Base-by-base conservation (phyloP, 2,113 vertebrate genomes). In the Lampris megalopsis region DNA sequence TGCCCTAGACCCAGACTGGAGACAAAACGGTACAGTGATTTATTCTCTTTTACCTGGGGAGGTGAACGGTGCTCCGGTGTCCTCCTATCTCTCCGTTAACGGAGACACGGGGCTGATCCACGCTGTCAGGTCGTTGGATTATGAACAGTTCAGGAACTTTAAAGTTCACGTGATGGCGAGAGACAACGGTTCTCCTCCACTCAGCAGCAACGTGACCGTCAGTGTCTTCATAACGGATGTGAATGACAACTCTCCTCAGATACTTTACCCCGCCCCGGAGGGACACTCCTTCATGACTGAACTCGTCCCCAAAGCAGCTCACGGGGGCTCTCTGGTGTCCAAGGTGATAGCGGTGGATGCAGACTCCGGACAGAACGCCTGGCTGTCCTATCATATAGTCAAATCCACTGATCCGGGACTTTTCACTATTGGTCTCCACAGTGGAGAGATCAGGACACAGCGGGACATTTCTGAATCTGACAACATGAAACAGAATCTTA, bases 1-100 rank as follows among this genome's bases (percentile, higher is more conserved):
- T 5, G 92, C 94, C 3, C 57, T 65, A 1, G 92, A 95, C 43
- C 79, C 85, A 6, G 94, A 94, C 73, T 88, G 81, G 50, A 82
- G 71, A 4, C 87, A 94, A 57, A 95, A 94, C 11, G 89, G 89
- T 2, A 82, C 59, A 61, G 64, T 94, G 8, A 61, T 83, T 37
- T 95, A 94, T 74, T 93, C 92, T 13, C 66, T 95, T 45, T 56
- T 79, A 3, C 64, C 89, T n/a, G 83, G 68, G 50, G 87, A 83
- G 0, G 38, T 88, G 6, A 80, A 80, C 6, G 81, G 85, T 9
- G 58, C 56, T 2, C 70, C 81, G 1, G 71, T 94, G 0, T 92
- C 91, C 24, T 93, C 92, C 4, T 92, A 85, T 40, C n/a, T 94
- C 1, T 94, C 93, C 38, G 90, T 94, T 64, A 94, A 93, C 43